Evolutionary conservation across 2,797 vertebrate genomes (phyloP).

Genomic region (Amblyraja radiata): DNA sequence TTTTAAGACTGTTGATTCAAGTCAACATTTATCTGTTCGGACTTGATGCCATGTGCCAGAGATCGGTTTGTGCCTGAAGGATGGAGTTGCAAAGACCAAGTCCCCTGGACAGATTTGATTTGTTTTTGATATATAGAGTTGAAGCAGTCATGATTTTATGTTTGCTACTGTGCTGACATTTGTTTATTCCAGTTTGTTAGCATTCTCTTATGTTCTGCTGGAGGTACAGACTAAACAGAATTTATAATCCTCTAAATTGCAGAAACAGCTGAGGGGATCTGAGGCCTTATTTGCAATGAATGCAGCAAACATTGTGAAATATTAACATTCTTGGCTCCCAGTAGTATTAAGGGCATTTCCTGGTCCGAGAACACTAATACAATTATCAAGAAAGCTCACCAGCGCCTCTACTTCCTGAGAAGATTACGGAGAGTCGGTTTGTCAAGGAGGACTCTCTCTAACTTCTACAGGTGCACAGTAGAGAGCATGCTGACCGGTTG

Average conservation of each 20-base stretch:
- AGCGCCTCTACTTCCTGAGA: no score
- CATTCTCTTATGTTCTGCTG: constrained; percentile 36
- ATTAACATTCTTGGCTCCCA: constrained; percentile 37
- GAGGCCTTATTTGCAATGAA: constrained; percentile 38
- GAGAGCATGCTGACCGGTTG: no score
- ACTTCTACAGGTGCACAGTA: no score
- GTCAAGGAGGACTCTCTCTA: no score
- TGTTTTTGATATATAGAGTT: constrained; percentile 28
- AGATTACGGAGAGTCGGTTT: no score
- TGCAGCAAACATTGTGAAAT: constrained; percentile 33
- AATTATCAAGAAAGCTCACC: no score
- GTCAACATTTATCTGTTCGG: constrained; percentile 34
- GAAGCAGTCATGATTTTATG: constrained; percentile 32
- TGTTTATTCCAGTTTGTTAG: constrained; percentile 34
- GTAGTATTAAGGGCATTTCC: constrained; percentile 1
- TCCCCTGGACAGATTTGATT: constrained; percentile 34
- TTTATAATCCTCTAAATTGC: constrained; percentile 40
- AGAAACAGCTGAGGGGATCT: constrained; percentile 39
- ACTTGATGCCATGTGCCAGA: constrained; percentile 8
- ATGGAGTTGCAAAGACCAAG: constrained; percentile 13
- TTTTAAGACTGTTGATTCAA: constrained; percentile 36
- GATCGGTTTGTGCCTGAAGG: constrained; percentile 6
- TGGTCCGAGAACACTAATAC: no score
- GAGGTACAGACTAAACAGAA: constrained; percentile 25
- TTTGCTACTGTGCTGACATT: constrained; percentile 23